Evolutionary conservation across 1,140 invertebrate genomes (phyloP).

Genomic region (Bombus superbus): DNA sequence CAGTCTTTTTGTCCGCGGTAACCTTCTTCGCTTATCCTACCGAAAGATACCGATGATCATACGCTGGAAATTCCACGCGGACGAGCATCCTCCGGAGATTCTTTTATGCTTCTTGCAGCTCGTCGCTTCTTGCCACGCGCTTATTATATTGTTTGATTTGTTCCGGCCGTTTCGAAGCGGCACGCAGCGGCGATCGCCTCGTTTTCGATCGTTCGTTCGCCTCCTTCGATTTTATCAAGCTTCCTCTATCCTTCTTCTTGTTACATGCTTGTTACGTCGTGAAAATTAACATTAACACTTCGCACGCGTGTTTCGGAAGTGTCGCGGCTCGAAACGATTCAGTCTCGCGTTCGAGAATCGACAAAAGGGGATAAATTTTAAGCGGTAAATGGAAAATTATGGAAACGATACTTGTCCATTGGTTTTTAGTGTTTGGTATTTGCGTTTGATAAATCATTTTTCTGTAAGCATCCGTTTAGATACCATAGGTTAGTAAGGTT

Average conservation of each 20-base stretch:
- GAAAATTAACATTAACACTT: not conserved
- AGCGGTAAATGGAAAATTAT: not conserved
- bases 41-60: constrained; percentile 47
- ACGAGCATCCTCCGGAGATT: constrained; percentile 35
- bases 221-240: not conserved
- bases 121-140: constrained; percentile 48
- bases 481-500: not conserved
- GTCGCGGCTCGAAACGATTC: not conserved
- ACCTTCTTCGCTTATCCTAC: constrained; percentile 53
- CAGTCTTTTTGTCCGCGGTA: constrained; percentile 43
- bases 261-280: not conserved
- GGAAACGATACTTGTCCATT: not conserved
- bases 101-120: constrained; percentile 37
- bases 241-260: not conserved
- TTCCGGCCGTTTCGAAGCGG: constrained; percentile 37
- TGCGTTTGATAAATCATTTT: not conserved
- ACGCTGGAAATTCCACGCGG: constrained; percentile 48
- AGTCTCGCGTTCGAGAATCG: not conserved
- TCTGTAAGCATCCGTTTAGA: no score
- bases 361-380: no score
- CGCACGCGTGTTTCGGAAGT: not conserved
- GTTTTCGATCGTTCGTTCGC: constrained; percentile 1
- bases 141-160: constrained; percentile 56
- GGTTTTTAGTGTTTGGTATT: no score
- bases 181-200: constrained; percentile 10